Evolutionary conservation across 1,140 invertebrate genomes (phyloP).

Genomic region (Mya arenaria): DNA sequence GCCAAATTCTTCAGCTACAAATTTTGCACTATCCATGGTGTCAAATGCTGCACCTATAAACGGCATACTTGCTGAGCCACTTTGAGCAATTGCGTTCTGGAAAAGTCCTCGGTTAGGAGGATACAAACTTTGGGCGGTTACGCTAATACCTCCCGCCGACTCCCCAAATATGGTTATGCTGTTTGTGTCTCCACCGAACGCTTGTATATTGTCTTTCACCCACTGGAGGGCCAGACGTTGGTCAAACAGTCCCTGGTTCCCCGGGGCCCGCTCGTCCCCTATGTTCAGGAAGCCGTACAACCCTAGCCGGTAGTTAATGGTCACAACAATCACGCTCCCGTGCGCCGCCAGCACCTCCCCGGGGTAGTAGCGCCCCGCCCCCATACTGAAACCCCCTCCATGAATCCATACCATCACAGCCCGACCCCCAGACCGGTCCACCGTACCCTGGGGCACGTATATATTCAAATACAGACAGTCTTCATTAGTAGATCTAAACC

Average conservation of each 20-base stretch:
- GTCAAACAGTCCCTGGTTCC: constrained; percentile 90
- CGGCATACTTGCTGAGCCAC: background rate
- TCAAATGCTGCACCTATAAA: background rate
- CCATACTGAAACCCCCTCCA: constrained; percentile 93
- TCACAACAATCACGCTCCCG: constrained; percentile 91
- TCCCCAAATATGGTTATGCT: constrained; percentile 66
- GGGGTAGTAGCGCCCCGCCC: constrained; percentile 95
- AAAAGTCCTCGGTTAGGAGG: constrained; percentile 32
- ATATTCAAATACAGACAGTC: constrained; percentile 27
- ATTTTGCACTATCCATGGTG: background rate
- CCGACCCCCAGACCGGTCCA: background rate
- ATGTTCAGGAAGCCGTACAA: constrained; percentile 94
- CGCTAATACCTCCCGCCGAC: constrained; percentile 55
- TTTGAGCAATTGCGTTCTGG: constrained; percentile 15
- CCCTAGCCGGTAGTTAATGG: constrained; percentile 95
- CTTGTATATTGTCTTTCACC: constrained; percentile 49
- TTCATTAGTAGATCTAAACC: background rate
- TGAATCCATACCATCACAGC: constrained; percentile 96
- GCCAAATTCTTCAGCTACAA: background rate
- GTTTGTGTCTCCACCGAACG: constrained; percentile 87
- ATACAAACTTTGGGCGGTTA: constrained; percentile 44
- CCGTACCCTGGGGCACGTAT: background rate
- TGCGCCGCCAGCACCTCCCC: constrained; percentile 88
- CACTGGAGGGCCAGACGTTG: constrained; percentile 84
- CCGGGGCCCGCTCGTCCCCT: constrained; percentile 87